These are phyloP conservation scores for Todus mexicanus DNA, from an alignment of 2,797 vertebrate species.

Conservation along the genomic window DNA sequence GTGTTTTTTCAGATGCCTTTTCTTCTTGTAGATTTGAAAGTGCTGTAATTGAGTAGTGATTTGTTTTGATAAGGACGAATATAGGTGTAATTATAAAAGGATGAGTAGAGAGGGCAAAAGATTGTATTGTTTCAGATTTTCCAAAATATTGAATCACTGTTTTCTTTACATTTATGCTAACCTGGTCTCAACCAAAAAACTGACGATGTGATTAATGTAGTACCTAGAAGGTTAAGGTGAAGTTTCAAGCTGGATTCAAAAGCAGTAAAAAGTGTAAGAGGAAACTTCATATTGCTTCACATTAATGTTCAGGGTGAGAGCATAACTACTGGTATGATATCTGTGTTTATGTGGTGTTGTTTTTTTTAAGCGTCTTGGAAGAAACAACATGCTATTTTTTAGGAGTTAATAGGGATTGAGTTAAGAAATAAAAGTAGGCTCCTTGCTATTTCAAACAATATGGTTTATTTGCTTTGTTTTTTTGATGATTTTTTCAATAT, in stretches of 20 bases:
- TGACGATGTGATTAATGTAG: neutral
- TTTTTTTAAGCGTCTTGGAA: neutral
- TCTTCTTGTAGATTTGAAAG: neutral
- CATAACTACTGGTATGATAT: conserved; percentile 69
- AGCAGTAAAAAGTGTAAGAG: conserved; percentile 77
- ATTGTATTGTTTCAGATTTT: neutral
- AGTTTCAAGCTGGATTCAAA: neutral
- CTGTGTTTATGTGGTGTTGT: neutral
- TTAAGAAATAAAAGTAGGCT: neutral
- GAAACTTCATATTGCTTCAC: conserved; percentile 79
- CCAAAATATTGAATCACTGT: neutral
- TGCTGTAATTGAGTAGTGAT: neutral
- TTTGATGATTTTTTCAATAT: neutral
- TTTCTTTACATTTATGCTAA: neutral
- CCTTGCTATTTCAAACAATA: neutral
- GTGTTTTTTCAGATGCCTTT: neutral
- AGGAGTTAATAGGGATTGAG: neutral
- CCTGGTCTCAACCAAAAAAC: neutral
- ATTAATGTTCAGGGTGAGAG: conserved; percentile 75
- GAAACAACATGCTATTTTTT: neutral
- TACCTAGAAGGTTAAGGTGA: neutral
- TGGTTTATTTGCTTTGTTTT: neutral
- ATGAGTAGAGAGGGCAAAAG: neutral
- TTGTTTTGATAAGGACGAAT: conserved; percentile 8
- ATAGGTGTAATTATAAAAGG: neutral